Conservation (phyloP, 2,797 vertebrate species). For the Lacerta bilineata region DNA sequence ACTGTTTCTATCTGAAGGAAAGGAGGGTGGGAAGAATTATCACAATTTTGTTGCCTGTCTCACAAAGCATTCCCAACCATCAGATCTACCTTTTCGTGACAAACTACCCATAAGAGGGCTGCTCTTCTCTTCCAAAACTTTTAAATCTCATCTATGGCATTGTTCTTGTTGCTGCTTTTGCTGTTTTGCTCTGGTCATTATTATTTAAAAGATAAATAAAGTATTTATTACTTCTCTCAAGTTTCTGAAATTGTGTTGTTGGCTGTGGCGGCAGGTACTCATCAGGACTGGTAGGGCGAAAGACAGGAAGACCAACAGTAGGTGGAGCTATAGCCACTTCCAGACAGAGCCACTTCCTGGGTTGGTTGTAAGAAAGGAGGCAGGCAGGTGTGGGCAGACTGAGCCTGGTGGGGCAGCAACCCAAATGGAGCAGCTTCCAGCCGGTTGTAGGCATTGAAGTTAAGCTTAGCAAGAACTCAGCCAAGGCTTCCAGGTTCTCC, state of each 20-base stretch:
- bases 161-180: neutral
- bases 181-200: neutral
- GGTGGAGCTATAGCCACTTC: no score
- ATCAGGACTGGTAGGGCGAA: no score
- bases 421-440: no score
- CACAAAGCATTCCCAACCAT: neutral
- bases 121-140: neutral
- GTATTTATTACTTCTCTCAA: neutral
- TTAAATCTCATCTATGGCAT: neutral
- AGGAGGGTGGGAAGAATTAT: constrained; percentile 3
- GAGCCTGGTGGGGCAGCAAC: no score
- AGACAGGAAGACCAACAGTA: no score
- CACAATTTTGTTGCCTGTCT: neutral
- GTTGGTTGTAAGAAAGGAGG: no score
- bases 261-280: no score
- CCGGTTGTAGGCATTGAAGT: neutral
- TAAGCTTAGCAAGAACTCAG: neutral
- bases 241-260: neutral
- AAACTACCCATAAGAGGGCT: neutral
- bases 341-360: no score
- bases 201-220: neutral
- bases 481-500: neutral
- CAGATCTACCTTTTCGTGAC: neutral
- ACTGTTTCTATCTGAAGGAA: constrained; percentile 39
- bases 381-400: no score